These are phyloP conservation scores for Seriola quinqueradiata DNA, from an alignment of 2,113 vertebrate genomes.

Conservation along the genomic window DNA sequence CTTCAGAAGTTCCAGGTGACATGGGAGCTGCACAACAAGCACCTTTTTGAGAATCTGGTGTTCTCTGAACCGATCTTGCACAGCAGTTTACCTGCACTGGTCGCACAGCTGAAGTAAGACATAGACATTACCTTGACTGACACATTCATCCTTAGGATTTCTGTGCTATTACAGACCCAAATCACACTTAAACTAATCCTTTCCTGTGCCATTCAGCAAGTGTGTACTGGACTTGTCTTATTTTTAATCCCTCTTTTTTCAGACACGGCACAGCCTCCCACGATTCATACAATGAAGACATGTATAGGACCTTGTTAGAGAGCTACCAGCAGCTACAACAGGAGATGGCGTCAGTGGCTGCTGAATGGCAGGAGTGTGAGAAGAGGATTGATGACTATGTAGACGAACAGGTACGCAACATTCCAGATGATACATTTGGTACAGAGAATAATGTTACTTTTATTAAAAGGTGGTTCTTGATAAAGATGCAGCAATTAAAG, in stretches of 20 bases:
- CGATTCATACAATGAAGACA: slow-evolving; percentile 93
- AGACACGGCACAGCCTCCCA: slow-evolving; percentile 93
- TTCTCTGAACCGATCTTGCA: slow-evolving; percentile 96
- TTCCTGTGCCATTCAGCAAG: neutral
- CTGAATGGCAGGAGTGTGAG: slow-evolving; percentile 96
- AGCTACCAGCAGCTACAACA: slow-evolving; percentile 92
- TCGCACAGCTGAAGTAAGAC: slow-evolving; percentile 93
- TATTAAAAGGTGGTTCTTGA: neutral
- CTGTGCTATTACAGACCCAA: neutral
- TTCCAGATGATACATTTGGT: neutral
- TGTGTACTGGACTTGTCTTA: neutral
- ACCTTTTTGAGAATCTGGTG: slow-evolving; percentile 98
- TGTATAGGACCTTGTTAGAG: slow-evolving; percentile 91
- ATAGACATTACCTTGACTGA: neutral
- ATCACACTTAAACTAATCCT: neutral
- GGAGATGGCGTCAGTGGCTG: slow-evolving; percentile 91
- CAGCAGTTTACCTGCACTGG: slow-evolving; percentile 92
- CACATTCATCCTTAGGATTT: neutral
- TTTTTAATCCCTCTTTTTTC: slow-evolving; percentile 8
- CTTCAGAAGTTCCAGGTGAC: slow-evolving; percentile 98
- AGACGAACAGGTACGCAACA: slow-evolving; percentile 91
- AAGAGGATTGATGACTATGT: slow-evolving; percentile 98
- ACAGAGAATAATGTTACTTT: neutral
- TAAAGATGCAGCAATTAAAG: neutral
- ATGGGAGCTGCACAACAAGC: slow-evolving; percentile 98